phyloP scores from a whole-genome alignment of 2,113 vertebrate species.

The Stigmatopora argus region DNA sequence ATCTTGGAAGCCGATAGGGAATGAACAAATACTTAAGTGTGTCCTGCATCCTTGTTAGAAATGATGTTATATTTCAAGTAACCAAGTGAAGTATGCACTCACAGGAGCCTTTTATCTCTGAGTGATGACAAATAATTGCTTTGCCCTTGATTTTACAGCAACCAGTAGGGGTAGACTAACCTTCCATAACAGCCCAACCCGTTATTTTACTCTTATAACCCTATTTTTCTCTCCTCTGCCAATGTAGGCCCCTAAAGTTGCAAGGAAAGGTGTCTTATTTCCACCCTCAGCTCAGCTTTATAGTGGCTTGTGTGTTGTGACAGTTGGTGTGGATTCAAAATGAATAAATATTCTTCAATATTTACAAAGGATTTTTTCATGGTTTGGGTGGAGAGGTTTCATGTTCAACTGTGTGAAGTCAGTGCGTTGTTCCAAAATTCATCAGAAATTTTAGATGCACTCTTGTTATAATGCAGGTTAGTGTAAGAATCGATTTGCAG shows the following conservation, averaged over 20 bases:
- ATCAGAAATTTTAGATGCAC: background rate
- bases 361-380: slow-evolving; percentile 1
- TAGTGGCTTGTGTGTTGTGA: slow-evolving; percentile 5
- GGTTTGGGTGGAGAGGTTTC: background rate
- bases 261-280: background rate
- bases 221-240: background rate
- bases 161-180: background rate
- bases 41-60: background rate
- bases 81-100: background rate
- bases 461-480: background rate
- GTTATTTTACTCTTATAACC: slow-evolving; percentile 19
- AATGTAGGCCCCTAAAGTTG: slow-evolving; percentile 2
- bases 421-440: background rate
- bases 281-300: slow-evolving; percentile 1
- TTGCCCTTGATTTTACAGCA: slow-evolving; percentile 20
- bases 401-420: background rate
- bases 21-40: background rate
- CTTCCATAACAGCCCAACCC: slow-evolving; percentile 2
- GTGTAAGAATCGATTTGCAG: background rate
- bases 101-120: background rate
- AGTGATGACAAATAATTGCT: slow-evolving; percentile 9
- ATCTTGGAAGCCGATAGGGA: background rate
- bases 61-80: background rate
- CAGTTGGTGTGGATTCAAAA: background rate
- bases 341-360: background rate